Base-by-base conservation (phyloP, 2,888 invertebrate genomes). In the Xestobium rufovillosum region DNA sequence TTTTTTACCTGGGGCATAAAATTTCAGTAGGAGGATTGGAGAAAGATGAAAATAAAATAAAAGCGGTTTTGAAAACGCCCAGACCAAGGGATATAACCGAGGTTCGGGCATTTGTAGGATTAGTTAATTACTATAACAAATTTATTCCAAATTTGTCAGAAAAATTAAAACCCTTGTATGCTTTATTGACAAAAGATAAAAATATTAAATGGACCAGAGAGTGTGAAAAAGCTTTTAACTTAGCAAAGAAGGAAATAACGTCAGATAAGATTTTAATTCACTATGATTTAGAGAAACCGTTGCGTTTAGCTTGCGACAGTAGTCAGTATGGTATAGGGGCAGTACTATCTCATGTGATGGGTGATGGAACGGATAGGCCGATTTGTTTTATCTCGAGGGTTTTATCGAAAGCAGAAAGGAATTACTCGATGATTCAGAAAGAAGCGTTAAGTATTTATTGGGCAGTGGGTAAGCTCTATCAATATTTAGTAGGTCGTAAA, bases 401-500 rank as follows among this genome's bases (percentile, higher is more conserved):
- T 8, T 29, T 50, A 17, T 26, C 9, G 9, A 35, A 38, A 14
- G 38, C 39, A 8, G 44, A 44, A 25, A 23, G 10, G 11, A 43
- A 41, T 16, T 44, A 45, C 31, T 27, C 34, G 4, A 34, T 42
- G 36, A 23, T 48, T 2, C 30, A 41, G 4, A 48, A 47, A 31
- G 44, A 44, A 13, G 47, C 43, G 6, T 26, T 45, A 12, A 26
- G 30, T 27, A 41, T 45, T 10, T 44, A 41, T 26, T 48, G 44
- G 45, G 39, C 38, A 8, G 35, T 40, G 3, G 19, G 40, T 8
- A 57, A 53, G 27, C 55, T 57, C 39, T 51, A 55, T 39, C 53
- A 60, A 36, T 61, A 59, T 50, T 42, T 61, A 31, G 31, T 46
- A 12, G 55, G 55, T 3, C 47, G 44, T 4, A 43, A 49, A 13